Conservation (phyloP, 2,888 invertebrate genomes). For the Ptilodon capucinus region DNA sequence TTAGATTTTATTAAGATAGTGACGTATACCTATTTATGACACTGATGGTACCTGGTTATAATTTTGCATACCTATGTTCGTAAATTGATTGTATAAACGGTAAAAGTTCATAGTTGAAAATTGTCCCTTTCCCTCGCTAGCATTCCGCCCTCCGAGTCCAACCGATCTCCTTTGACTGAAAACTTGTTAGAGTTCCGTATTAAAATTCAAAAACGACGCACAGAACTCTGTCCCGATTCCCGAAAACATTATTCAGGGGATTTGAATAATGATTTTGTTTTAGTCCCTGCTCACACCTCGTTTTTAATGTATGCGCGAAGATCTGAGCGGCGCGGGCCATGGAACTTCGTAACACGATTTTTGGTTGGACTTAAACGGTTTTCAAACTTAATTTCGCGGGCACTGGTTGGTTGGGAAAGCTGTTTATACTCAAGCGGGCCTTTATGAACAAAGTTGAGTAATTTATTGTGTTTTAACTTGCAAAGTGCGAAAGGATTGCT, state of each 20-base stretch:
- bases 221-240: slow-evolving; percentile 75
- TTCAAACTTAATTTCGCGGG: slow-evolving; percentile 70
- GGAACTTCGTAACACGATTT: slow-evolving; percentile 75
- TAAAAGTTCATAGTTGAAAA: not conserved
- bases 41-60: too few species aligned
- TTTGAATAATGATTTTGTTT: slow-evolving; percentile 82
- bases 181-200: slow-evolving; percentile 80
- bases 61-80: too few species aligned
- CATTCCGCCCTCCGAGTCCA: slow-evolving; percentile 38
- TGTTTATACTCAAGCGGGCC: slow-evolving; percentile 47
- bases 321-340: slow-evolving; percentile 42
- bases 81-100: not conserved
- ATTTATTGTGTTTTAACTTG: slow-evolving; percentile 33
- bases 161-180: slow-evolving; percentile 79
- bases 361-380: slow-evolving; percentile 77
- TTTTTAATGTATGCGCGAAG: slow-evolving; percentile 75
- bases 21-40: too few species aligned
- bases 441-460: slow-evolving; percentile 39
- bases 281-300: slow-evolving; percentile 63
- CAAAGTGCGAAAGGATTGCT: slow-evolving; percentile 26
- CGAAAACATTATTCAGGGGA: slow-evolving; percentile 80
- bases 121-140: slow-evolving; percentile 47
- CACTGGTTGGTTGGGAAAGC: slow-evolving; percentile 45
- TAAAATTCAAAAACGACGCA: slow-evolving; percentile 82
- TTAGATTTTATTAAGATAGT: too few species aligned